phyloP scores from a whole-genome alignment of 1,140 invertebrate genomes.

The Mercenaria mercenaria region DNA sequence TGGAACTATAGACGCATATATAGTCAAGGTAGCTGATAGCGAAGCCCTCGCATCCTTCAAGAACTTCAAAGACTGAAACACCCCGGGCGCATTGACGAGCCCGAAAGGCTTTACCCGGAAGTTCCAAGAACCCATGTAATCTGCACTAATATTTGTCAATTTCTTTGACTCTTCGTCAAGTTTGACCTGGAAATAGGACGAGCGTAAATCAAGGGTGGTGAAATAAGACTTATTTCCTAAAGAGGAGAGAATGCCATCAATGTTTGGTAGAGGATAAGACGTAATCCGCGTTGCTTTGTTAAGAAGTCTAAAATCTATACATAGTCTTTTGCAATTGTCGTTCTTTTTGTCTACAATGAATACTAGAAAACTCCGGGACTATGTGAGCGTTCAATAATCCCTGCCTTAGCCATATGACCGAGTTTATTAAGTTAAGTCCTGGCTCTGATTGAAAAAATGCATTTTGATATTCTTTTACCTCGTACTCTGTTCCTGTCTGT shows the following conservation, averaged over 20 bases:
- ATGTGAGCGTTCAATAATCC: slow-evolving; percentile 50
- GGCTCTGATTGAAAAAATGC: no score
- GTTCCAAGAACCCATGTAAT: slow-evolving; percentile 52
- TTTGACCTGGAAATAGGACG: slow-evolving; percentile 58
- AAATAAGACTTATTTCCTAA: no score
- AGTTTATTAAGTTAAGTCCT: neutral
- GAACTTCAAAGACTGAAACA: slow-evolving; percentile 76
- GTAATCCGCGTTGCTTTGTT: no score
- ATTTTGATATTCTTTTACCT: no score
- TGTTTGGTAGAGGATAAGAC: no score
- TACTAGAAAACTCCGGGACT: neutral
- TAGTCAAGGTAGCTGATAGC: slow-evolving; percentile 64
- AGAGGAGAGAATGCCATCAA: no score
- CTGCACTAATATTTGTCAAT: slow-evolving; percentile 63
- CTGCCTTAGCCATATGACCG: slow-evolving; percentile 54
- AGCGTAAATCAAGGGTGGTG: slow-evolving; percentile 52
- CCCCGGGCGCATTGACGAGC: slow-evolving; percentile 65
- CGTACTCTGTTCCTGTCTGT: no score
- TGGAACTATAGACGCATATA: no score
- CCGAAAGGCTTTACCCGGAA: slow-evolving; percentile 73
- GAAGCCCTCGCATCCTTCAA: slow-evolving; percentile 61
- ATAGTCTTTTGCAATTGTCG: neutral
- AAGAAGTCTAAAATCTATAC: no score
- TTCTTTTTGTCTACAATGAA: no score
- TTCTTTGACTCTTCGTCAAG: slow-evolving; percentile 28